Evolutionary conservation across 2,888 invertebrate species (phyloP).

Genomic region (Selenia dentaria): DNA sequence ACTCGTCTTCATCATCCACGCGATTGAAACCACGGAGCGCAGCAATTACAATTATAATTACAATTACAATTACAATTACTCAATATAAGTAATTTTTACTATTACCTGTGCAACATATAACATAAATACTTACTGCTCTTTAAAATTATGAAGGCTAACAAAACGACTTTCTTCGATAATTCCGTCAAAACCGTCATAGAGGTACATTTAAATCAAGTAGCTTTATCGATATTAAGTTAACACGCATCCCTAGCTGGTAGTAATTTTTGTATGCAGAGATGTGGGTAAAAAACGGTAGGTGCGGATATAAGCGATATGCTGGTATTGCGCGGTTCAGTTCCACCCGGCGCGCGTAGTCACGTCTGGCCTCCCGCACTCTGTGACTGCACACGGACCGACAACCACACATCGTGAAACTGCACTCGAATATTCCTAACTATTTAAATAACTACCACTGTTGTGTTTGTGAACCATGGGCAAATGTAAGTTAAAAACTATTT

Average conservation of each 20-base stretch:
- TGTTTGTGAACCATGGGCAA: slow-evolving; percentile 39
- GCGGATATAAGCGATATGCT: slow-evolving; percentile 16
- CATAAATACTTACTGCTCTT: no score
- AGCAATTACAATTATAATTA: no score
- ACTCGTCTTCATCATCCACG: no score
- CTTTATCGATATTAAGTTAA: no score
- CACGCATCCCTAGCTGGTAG: slow-evolving; percentile 3
- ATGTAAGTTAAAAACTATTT: slow-evolving; percentile 36
- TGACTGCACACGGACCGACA: neutral
- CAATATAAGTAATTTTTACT: no score
- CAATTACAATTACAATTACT: no score
- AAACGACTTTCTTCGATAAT: no score
- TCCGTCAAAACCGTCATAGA: no score
- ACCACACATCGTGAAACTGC: neutral
- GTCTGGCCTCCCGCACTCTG: neutral
- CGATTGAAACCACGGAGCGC: no score
- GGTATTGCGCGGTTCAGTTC: neutral
- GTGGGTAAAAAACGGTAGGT: slow-evolving; percentile 8
- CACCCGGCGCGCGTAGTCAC: neutral
- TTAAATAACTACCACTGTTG: neutral
- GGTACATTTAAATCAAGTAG: no score
- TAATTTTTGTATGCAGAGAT: slow-evolving; percentile 11
- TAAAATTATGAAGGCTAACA: no score
- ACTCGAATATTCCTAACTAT: neutral
- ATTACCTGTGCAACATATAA: no score